Evolutionary conservation across 2,797 vertebrate species (phyloP), one percentile per base, ranked within the genome.

Genomic region (Clarias platycephalus): DNA sequence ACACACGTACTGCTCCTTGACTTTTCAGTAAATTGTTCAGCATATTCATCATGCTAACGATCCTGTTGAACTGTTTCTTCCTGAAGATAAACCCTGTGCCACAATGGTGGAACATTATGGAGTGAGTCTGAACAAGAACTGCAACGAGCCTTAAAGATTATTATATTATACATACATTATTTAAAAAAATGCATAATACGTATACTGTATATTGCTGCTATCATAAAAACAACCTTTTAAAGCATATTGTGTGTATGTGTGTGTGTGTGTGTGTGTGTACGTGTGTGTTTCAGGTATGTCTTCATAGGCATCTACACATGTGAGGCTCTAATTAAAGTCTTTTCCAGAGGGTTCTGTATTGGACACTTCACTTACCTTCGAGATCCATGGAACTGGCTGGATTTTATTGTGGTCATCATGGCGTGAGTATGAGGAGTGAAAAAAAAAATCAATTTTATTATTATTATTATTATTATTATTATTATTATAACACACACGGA

Each of bases 381-480:
- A 0, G 97, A 99, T 87, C 97, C 97, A 0, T 99, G 98, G 97
- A 99, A 99, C 89, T 99, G 98, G 97, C 93, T 99, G 90, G 98
- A 99, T 93, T 98, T 99, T 93, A 96, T 97, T 89, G 97, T 99
- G 94, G 98, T 99, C 93, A 94, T 93, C 87, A 98, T 98, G 97
- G 97, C 97, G 98, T 99, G 93, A 94, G 96, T 96, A 87, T 40
- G 0, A 81, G 49, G 55, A 18, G 15, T 28, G 44, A n/a, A n/a
- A n/a, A 18, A 68, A 20, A 7, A 40, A 40, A 40, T 8, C 7
- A 9, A 44, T 10, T 44, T 44, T 9, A 1, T 44, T 44, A 9
- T 44, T 44, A 10, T 44, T 44, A 44, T 44, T 44, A 10, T 37
- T 37, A 37, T 37, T 37, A 37, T 37, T 37, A 37, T 37, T 37